Evolutionary conservation across 2,113 vertebrate genomes (phyloP), one percentile per base, ranked within the genome.

Genomic region (Capra hircus): DNA sequence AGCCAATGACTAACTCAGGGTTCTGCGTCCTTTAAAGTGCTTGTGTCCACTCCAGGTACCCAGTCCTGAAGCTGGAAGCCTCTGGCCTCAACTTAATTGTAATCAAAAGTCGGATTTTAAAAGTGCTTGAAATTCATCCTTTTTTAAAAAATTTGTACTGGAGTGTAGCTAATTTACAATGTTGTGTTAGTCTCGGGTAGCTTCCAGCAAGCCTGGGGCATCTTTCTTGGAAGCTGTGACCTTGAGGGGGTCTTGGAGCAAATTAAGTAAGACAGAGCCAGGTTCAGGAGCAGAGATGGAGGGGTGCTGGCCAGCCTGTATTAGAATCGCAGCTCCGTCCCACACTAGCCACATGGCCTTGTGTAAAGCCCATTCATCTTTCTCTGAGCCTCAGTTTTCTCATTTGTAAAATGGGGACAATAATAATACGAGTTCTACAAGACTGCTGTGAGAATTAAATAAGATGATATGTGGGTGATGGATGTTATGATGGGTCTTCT

Each of bases 91-190:
- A 71, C 74, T 90, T 83, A 16, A 87, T 94, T 90, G 93, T 96
- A 95, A 97, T 96, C 92, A 90, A 50, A 80, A 92, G 64, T 71
- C 52, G 28, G 64, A 92, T 91, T 77, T 92, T 36, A 87, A 96
- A 98, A 97, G 83, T 89, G 67, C 81, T 96, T 57, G 5, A 19
- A 74, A 33, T 62, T 94, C 16, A 64, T 50, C 10, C 0, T 19
- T 60, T 95, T 81, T 52, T 4, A 0, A 52, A 50, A 21, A 33
- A 33, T 21, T 50, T 81, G 48, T 52, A 33, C 30, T 52, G 30
- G 48, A 81, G 78, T n/a, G 17, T 81, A 52, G 78, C 48, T 81
- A 30, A 33, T 52, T 81, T 81, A 81, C 78, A 52, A n/a, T 21
- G 48, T 48, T 48, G 77, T 81, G 17, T 13, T 81, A 81, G 78